A percentile compares a stretch with the other conserved stretches of the same genome.
Conservation (phyloP, 2,797 vertebrate genomes). For the Clamator glandarius region DNA sequence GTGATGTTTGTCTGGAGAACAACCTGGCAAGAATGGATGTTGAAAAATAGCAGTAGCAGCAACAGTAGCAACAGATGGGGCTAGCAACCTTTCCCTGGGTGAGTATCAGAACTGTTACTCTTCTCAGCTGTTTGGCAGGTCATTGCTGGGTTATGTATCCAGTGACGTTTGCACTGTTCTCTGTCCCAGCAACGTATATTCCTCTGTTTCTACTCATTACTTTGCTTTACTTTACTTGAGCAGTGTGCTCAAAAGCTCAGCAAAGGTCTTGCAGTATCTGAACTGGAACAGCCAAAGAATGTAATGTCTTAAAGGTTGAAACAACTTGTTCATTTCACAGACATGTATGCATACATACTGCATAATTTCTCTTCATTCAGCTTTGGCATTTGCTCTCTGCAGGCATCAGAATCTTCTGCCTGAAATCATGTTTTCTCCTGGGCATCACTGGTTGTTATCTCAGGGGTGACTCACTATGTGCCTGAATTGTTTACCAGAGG, state of each 20-base stretch:
- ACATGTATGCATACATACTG: not conserved
- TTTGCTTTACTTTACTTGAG: not conserved
- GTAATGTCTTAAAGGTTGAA: not conserved
- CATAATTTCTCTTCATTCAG: not conserved
- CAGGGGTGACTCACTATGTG: constrained; percentile 4
- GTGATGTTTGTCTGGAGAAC: not conserved
- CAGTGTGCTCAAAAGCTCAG: not conserved
- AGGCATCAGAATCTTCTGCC: not conserved
- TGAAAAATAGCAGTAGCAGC: constrained; percentile 13
- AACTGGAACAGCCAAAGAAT: not conserved
- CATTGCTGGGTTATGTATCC: not conserved
- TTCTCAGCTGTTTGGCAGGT: constrained; percentile 5
- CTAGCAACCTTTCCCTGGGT: constrained; percentile 28
- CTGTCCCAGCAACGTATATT: not conserved
- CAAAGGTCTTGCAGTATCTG: constrained; percentile 21
- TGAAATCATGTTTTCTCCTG: constrained; percentile 14
- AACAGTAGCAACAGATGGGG: constrained; percentile 47
- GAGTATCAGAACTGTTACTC: constrained; percentile 11
- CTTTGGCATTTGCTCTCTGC: not conserved
- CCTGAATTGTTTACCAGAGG: constrained; percentile 32
- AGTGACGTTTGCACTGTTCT: not conserved
- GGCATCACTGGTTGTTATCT: constrained; percentile 17
- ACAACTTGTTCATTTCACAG: not conserved
- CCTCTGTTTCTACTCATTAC: constrained; percentile 10
- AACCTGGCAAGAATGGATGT: not conserved